phyloP scores from a whole-genome alignment of 2,888 invertebrate genomes.

The Pseudococcus jackbeardsleyi region DNA sequence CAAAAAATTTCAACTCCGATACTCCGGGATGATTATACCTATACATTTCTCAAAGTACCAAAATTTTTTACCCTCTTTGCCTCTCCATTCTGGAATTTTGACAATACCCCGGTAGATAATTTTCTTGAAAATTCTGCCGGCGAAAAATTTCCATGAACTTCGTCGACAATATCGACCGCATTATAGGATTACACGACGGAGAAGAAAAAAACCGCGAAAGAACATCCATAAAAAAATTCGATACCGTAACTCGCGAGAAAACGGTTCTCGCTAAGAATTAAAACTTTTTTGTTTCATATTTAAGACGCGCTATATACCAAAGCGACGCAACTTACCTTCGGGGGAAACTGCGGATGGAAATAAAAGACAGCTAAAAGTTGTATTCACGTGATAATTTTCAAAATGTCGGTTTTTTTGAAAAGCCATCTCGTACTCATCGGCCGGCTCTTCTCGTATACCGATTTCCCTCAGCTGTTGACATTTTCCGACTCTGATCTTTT shows the following conservation, averaged over 20 bases:
- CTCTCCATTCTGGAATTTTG: not conserved
- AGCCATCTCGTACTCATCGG: slow-evolving; percentile 79
- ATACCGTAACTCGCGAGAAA: slow-evolving; percentile 30
- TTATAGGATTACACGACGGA: slow-evolving; percentile 3
- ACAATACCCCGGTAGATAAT: not conserved
- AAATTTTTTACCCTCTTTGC: not conserved
- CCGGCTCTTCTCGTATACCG: slow-evolving; percentile 80
- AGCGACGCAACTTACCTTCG: slow-evolving; percentile 66
- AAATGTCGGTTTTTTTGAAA: slow-evolving; percentile 86
- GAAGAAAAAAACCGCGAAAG: slow-evolving; percentile 43
- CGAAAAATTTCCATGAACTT: slow-evolving; percentile 18
- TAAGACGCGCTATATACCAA: slow-evolving; percentile 10
- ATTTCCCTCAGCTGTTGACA: slow-evolving; percentile 68
- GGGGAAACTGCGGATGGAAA: slow-evolving; percentile 75
- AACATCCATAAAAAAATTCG: slow-evolving; percentile 30
- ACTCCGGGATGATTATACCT: not conserved
- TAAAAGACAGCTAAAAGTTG: slow-evolving; percentile 88
- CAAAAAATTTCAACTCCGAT: too few relatives aligned
- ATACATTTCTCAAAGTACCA: not conserved
- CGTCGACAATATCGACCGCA: slow-evolving; percentile 29
- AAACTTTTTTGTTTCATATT: slow-evolving; percentile 43
- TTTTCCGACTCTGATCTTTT: slow-evolving; percentile 17
- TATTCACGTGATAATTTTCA: slow-evolving; percentile 87
- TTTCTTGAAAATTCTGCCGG: not conserved
- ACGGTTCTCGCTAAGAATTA: slow-evolving; percentile 40